These are phyloP conservation scores for Chionomys nivalis DNA, from an alignment of 2,113 vertebrate species.

Conservation along the genomic window DNA sequence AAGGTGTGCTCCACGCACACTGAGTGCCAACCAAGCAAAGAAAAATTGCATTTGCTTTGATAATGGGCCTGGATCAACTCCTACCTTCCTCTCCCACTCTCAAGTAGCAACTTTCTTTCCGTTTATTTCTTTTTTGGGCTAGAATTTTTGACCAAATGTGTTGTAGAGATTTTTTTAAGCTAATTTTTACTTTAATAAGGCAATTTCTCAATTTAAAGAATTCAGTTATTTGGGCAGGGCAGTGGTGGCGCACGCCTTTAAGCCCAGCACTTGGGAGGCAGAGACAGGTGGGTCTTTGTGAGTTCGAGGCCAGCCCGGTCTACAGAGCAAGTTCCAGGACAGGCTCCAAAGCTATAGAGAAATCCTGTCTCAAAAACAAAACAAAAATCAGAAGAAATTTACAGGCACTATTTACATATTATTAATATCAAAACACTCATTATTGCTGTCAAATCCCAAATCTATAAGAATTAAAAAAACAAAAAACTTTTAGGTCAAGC, in stretches of 20 bases:
- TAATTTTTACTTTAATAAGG: constrained; percentile 20
- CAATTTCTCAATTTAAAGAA: constrained; percentile 26
- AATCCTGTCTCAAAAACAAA: no score
- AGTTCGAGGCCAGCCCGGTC: no score
- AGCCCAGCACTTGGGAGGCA: no score
- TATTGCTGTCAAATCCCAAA: not conserved
- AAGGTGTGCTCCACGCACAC: not conserved
- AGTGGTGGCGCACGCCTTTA: no score
- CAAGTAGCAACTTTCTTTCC: not conserved
- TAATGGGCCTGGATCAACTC: not conserved
- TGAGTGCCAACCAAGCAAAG: constrained; percentile 13
- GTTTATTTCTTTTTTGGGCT: not conserved
- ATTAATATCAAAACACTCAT: not conserved
- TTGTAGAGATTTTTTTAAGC: not conserved
- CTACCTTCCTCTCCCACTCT: not conserved
- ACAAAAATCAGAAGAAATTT: not conserved
- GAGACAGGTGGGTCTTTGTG: no score
- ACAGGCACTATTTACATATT: constrained; percentile 1
- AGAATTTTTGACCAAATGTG: not conserved
- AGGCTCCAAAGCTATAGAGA: no score
- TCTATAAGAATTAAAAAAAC: not conserved
- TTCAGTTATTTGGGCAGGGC: not conserved
- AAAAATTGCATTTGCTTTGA: not conserved
- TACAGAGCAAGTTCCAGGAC: no score
- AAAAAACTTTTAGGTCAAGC: not conserved